A percentile compares a stretch with the other conserved stretches of the same genome.
Evolutionary conservation across 2,797 vertebrate genomes (phyloP).

Genomic region (Arctocebus calabarensis): DNA sequence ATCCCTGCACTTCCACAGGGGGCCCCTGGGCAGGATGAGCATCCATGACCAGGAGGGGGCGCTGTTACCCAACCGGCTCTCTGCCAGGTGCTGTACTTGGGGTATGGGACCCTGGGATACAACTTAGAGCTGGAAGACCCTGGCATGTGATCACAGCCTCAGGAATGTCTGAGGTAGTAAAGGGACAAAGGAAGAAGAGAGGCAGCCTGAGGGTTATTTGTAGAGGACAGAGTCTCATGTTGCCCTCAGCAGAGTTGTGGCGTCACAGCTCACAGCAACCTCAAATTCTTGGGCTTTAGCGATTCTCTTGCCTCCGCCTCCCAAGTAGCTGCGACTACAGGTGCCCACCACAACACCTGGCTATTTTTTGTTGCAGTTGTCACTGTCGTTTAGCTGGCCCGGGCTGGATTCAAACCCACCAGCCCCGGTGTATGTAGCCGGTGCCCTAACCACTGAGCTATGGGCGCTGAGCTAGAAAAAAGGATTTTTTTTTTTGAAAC

Average conservation of each 20-base stretch:
- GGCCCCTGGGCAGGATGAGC: neutral
- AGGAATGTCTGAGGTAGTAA: neutral
- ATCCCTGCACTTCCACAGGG: neutral
- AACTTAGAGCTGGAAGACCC: neutral
- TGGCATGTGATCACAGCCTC: neutral
- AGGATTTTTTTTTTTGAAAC: too few species aligned
- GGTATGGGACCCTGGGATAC: neutral
- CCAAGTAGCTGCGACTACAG: too few species aligned
- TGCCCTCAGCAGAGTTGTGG: too few species aligned
- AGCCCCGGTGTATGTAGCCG: too few species aligned
- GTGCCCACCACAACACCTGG: too few species aligned
- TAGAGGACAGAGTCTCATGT: neutral
- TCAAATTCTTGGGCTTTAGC: too few species aligned
- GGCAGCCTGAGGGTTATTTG: neutral
- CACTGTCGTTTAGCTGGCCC: too few species aligned
- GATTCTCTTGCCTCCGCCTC: too few species aligned
- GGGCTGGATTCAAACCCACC: too few species aligned
- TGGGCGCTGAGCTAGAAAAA: neutral
- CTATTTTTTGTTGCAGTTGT: too few species aligned
- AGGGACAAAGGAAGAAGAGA: neutral
- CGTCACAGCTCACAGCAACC: too few species aligned
- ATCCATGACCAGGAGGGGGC: neutral
- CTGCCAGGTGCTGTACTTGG: neutral
- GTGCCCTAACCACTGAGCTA: too few species aligned
- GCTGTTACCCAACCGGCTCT: neutral